Base-by-base conservation (phyloP, 2,888 invertebrate genomes). In the Ceriagrion tenellum region DNA sequence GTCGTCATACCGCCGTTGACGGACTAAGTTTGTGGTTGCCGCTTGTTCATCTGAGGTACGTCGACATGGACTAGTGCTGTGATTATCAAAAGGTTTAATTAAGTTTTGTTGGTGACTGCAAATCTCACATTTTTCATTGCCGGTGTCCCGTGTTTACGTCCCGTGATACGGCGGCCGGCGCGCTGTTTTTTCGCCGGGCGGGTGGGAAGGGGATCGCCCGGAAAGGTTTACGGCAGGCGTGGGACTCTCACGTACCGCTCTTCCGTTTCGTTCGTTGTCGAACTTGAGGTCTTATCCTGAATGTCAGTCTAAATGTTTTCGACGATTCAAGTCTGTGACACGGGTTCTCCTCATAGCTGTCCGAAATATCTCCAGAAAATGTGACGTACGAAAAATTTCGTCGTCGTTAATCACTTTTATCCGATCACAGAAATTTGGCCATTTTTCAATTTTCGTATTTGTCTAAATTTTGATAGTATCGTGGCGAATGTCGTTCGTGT, bases 191-290 rank as follows among this genome's bases (percentile, higher is more conserved):
- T 47, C 93, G 10, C 93, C 74, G 69, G 63, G 47, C 63, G 26
- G 69, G 56, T 69, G 93, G 47, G 16, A 47, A 63, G n/a, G 93
- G 93, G 47, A 93, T 93, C 47, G 93, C 93, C 93, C 69, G 74
- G 93, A n/a, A 63, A 69, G 93, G 26, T 69, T 47, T 16, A 26
- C 69, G 55, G 47, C 74, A 93, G n/a, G 26, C 40, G 93, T 26
- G 59, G 93, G 69, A 93, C 93, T 93, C 90, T 26, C 30, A n/a
- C 47, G 26, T 16, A 35, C 35, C 18, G 30, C 81, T 81, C 35
- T 16, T 16, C 35, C 69, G 69, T n/a, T 26, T 26, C n/a, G 10
- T n/a, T 35, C n/a, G 23, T 81, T 35, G 18, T 35, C 35, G 81
- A 30, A 35, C 81, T 81, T 12, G 59, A 20, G 59, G 2, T 59